Conservation (phyloP, 1,140 invertebrate genomes). For the Neotoxoptera formosana region DNA sequence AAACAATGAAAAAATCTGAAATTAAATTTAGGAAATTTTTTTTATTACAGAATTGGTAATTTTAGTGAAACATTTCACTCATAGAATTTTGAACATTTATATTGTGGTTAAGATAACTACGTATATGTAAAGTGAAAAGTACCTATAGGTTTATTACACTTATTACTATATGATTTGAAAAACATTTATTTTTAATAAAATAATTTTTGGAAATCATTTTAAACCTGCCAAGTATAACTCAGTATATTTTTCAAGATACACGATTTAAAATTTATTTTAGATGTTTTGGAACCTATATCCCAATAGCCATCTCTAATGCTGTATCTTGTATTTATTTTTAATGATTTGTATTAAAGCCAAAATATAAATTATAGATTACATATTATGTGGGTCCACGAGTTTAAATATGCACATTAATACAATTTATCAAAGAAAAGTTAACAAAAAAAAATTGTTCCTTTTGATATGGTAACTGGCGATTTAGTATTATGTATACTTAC, state of each 20-base stretch:
- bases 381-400: too few relatives aligned
- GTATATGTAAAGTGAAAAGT: too few relatives aligned
- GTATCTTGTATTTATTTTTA: not conserved
- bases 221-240: not conserved
- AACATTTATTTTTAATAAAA: not conserved
- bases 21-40: constrained; percentile 14
- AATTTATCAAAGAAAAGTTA: too few relatives aligned
- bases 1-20: not conserved
- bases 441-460: too few relatives aligned
- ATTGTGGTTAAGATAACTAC: not conserved
- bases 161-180: too few relatives aligned
- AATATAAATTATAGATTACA: not conserved
- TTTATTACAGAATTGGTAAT: not conserved
- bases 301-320: not conserved
- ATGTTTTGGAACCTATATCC: too few relatives aligned
- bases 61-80: not conserved
- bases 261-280: too few relatives aligned
- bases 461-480: too few relatives aligned
- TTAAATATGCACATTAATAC: too few relatives aligned
- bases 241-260: not conserved
- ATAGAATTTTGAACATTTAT: not conserved
- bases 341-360: not conserved
- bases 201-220: not conserved
- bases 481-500: too few relatives aligned
- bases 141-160: not conserved